phyloP scores from a whole-genome alignment of 2,888 invertebrate species.

The Conomelus anceps region DNA sequence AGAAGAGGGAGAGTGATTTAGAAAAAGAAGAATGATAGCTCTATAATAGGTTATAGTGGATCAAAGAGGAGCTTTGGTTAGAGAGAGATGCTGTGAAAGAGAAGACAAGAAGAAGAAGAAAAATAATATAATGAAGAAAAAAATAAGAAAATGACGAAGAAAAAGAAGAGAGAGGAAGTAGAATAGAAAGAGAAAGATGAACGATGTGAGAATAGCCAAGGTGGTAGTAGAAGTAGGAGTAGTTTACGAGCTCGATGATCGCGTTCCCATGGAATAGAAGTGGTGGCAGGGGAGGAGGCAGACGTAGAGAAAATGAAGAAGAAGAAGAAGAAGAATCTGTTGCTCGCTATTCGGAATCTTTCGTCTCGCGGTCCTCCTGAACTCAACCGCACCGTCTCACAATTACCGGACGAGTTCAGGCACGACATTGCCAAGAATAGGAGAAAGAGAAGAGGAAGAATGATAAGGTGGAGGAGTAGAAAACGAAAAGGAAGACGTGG shows the following conservation, averaged over 20 bases:
- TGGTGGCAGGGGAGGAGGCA: background rate
- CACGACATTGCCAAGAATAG: background rate
- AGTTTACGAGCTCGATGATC: background rate
- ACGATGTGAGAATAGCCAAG: too few relatives aligned
- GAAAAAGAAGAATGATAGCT: too few relatives aligned
- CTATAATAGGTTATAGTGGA: too few relatives aligned
- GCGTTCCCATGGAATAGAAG: background rate
- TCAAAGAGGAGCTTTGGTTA: too few relatives aligned
- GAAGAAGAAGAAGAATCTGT: background rate
- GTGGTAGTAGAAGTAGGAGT: background rate
- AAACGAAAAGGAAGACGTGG: background rate
- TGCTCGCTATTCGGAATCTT: background rate
- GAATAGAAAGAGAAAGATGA: too few relatives aligned
- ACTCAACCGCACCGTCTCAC: too few relatives aligned
- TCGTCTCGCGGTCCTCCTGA: too few relatives aligned
- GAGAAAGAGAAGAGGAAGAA: background rate
- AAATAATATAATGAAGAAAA: too few relatives aligned
- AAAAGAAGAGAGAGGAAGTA: too few relatives aligned
- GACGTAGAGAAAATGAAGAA: background rate
- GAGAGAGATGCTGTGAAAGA: too few relatives aligned
- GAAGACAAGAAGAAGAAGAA: too few relatives aligned
- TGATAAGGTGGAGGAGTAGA: background rate
- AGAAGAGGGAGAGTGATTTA: background rate
- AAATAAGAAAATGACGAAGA: too few relatives aligned
- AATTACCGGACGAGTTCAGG: background rate